These are phyloP conservation scores for Drosophila mercatorum DNA, from an alignment of 2,888 invertebrate species.

Conservation along the genomic window DNA sequence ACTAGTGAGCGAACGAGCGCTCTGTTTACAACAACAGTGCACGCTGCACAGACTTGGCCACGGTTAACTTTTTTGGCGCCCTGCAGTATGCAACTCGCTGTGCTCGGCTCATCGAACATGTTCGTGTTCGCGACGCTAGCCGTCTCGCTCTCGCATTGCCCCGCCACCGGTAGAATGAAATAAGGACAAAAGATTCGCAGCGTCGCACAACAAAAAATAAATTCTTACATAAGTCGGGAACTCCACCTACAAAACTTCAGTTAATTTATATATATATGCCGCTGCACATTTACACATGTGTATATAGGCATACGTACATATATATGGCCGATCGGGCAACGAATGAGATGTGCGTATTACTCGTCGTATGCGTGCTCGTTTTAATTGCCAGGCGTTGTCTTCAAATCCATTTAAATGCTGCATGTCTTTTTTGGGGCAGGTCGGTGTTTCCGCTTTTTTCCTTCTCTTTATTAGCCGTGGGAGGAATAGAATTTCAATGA, in stretches of 20 bases:
- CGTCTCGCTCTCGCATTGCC: conserved; percentile 63
- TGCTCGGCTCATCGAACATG: conserved; percentile 66
- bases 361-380: conserved; percentile 43
- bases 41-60: conserved; percentile 52
- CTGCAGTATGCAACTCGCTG: conserved; percentile 45
- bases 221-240: conserved; percentile 72
- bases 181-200: conserved; percentile 21
- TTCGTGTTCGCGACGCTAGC: conserved; percentile 45
- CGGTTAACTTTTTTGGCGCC: conserved; percentile 61
- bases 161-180: conserved; percentile 29
- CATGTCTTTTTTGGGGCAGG: conserved; percentile 43
- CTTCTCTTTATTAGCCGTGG: neutral
- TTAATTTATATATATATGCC: conserved; percentile 40
- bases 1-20: conserved; percentile 37
- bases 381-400: conserved; percentile 62
- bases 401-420: conserved; percentile 42
- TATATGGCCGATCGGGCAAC: conserved; percentile 49
- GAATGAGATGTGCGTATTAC: conserved; percentile 66
- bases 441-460: neutral
- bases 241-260: conserved; percentile 67
- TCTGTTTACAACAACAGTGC: conserved; percentile 65
- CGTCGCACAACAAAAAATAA: conserved; percentile 63
- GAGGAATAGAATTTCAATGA: neutral
- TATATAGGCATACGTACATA: neutral
- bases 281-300: conserved; percentile 16